Conservation (phyloP, 2,888 invertebrate species). For the Pollenia angustigena region DNA sequence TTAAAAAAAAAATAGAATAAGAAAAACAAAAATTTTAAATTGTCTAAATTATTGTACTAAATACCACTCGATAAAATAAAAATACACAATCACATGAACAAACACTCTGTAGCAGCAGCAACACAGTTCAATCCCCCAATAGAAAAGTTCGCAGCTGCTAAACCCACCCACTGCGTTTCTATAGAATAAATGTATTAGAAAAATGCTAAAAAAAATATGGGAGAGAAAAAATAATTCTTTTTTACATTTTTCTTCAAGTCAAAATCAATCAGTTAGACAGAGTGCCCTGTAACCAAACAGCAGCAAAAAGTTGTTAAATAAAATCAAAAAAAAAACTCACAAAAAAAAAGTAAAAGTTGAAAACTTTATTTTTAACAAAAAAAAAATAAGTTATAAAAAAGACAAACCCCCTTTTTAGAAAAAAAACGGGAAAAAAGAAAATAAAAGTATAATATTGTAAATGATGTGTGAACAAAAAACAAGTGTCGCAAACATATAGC, state of each 20-base stretch:
- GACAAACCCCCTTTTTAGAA: constrained; percentile 9
- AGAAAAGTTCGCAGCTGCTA: constrained; percentile 31
- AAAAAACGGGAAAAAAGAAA: constrained; percentile 4
- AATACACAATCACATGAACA: background rate
- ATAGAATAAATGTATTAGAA: background rate
- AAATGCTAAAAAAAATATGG: no score
- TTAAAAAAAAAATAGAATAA: background rate
- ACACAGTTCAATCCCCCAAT: background rate
- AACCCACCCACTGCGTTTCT: constrained; percentile 54
- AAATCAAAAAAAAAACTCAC: constrained; percentile 3
- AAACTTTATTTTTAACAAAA: constrained; percentile 49
- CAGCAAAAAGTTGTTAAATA: constrained; percentile 34
- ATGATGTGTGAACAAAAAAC: constrained; percentile 67
- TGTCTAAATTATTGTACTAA: constrained; percentile 31
- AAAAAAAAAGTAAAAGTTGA: constrained; percentile 37
- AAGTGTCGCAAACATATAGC: constrained; percentile 65
- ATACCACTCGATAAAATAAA: background rate
- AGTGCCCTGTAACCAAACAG: constrained; percentile 18
- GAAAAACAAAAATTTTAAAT: constrained; percentile 11
- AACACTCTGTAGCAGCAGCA: background rate
- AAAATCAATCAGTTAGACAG: constrained; percentile 64
- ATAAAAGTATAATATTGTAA: constrained; percentile 47
- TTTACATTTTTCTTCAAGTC: constrained; percentile 19
- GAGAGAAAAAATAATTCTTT: background rate
- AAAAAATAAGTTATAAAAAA: background rate